Conservation (phyloP, 2,888 invertebrate genomes). For the Dione juno region DNA sequence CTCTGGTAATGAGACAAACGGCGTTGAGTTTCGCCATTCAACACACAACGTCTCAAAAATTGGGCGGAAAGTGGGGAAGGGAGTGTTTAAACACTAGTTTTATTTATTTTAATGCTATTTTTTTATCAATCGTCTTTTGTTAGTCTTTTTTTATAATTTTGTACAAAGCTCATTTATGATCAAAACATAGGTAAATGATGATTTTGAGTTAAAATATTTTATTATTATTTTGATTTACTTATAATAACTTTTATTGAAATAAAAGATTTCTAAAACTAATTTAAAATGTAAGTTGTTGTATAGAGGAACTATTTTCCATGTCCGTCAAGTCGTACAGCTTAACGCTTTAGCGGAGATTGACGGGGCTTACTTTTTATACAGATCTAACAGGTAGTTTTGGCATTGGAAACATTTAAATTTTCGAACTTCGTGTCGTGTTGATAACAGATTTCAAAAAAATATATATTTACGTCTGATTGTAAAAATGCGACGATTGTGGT, state of each 20-base stretch:
- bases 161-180: not conserved
- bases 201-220: not conserved
- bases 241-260: too few relatives aligned
- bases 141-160: not conserved
- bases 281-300: too few relatives aligned
- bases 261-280: too few relatives aligned
- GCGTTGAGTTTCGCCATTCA: too few relatives aligned
- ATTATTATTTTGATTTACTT: too few relatives aligned
- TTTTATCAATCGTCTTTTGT: not conserved
- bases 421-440: not conserved
- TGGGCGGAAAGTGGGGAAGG: too few relatives aligned
- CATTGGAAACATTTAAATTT: slow-evolving; percentile 1
- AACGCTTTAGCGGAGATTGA: not conserved
- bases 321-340: not conserved
- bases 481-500: too few relatives aligned
- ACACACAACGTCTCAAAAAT: too few relatives aligned
- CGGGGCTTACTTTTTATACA: not conserved
- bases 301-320: not conserved
- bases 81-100: too few relatives aligned
- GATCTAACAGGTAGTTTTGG: slow-evolving; percentile 16
- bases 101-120: too few relatives aligned
- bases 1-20: too few relatives aligned
- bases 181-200: not conserved
- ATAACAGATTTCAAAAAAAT: not conserved
- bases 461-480: not conserved